Base-by-base conservation (phyloP, 2,888 invertebrate species). In the Sepioteuthis lessoniana region DNA sequence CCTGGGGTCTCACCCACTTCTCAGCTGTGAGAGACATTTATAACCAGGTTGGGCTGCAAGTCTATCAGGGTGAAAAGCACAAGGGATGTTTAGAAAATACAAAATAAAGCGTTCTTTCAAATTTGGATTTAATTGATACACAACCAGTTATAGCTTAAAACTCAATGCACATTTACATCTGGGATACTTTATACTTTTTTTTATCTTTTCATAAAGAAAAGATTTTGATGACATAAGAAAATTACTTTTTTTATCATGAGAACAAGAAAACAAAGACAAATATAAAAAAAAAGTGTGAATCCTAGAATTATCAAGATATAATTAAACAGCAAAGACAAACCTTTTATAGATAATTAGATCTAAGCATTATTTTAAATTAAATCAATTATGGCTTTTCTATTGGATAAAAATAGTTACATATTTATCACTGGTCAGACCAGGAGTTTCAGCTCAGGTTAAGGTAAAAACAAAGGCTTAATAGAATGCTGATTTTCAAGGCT, bases 1-100 rank as follows among this genome's bases (percentile, higher is more conserved):
- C n/a, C 76, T 76, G 35, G 76, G 76, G 76, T 76, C 76, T 76
- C 76, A 76, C 76, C 76, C 76, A 76, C n/a, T 76, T 76, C 76
- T 76, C n/a, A n/a, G 35, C 76, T n/a, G 76, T 76, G 76, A 76
- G 76, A 76, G n/a, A 13, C n/a, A 35, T 76, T 76, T 35, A 25
- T n/a, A 76, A 76, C 76, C 76, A 16, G 76, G 8, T 16, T 19
- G n/a, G 76, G n/a, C 76, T 76, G 76, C 76, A 76, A 76, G 76
- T 76, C n/a, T 76, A 76, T 13, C n/a, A 35, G 76, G n/a, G 76
- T 13, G 10, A 76, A 76, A n/a, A n/a, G 76, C n/a, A 76, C 16
- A 35, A n/a, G 76, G 16, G n/a, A 76, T 76, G 76, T 76, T n/a
- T 76, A 76, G 35, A 76, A 76, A 76, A 35, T n/a, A 16, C 13